Conservation (phyloP, 2,113 vertebrate species). For the Petromus typicus region DNA sequence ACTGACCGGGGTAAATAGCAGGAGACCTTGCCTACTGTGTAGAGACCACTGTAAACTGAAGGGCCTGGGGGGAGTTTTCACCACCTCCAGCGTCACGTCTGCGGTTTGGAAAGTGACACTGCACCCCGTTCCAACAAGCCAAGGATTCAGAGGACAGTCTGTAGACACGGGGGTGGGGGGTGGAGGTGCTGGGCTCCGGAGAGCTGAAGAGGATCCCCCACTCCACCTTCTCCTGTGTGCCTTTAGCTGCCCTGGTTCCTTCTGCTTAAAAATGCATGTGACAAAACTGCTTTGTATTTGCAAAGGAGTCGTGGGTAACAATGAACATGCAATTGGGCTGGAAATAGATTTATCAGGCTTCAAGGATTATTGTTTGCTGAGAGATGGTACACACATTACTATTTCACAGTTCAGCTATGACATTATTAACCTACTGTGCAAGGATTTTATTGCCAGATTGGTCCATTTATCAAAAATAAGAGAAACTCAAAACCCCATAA, state of each 20-base stretch:
- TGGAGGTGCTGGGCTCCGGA: constrained; percentile 13
- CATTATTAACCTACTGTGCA: constrained; percentile 91
- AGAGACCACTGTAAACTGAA: constrained; percentile 15
- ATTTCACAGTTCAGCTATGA: constrained; percentile 90
- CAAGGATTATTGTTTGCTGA: constrained; percentile 90
- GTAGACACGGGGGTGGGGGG: neutral
- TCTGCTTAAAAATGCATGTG: constrained; percentile 82
- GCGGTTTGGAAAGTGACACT: neutral
- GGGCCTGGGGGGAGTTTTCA: neutral
- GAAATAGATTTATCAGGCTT: constrained; percentile 90
- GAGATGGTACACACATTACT: constrained; percentile 89
- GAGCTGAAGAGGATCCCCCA: constrained; percentile 54
- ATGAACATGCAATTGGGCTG: constrained; percentile 83
- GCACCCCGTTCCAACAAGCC: neutral
- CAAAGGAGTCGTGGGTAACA: constrained; percentile 77
- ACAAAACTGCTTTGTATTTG: constrained; percentile 80
- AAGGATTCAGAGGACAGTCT: neutral
- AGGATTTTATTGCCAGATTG: constrained; percentile 90
- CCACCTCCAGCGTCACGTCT: neutral
- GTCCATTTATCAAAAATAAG: constrained; percentile 91
- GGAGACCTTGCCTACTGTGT: constrained; percentile 27
- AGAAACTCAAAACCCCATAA: constrained; percentile 89
- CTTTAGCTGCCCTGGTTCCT: constrained; percentile 62
- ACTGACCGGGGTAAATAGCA: constrained; percentile 34
- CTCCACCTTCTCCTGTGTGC: constrained; percentile 14